Percentiles rank a stretch among this genome's conserved stretches.
Evolutionary conservation across 2,113 vertebrate species (phyloP).

Genomic region (Phocoena sinus): DNA sequence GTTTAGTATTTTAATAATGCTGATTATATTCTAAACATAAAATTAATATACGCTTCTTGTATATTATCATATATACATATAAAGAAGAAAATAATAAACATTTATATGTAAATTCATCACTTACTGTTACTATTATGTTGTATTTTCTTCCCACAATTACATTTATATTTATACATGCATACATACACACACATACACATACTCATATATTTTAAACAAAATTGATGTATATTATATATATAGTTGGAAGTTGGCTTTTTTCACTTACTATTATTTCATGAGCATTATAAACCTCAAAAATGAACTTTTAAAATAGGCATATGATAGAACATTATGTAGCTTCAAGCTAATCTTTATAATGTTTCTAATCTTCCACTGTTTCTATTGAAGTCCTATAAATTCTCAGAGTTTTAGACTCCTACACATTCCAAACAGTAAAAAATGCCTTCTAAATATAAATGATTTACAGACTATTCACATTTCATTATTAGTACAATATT

Average conservation of each 20-base stretch:
- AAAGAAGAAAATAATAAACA: neutral
- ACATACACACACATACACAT: fast-evolving
- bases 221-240: neutral
- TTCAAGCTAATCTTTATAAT: neutral
- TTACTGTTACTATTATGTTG: neutral
- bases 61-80: neutral
- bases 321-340: neutral
- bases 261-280: neutral
- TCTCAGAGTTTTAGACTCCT: conserved; percentile 42
- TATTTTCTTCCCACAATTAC: neutral
- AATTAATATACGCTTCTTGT: neutral
- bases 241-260: neutral
- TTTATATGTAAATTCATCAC: neutral
- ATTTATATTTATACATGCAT: neutral
- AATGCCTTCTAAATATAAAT: conserved; percentile 52
- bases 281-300: conserved; percentile 9
- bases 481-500: conserved; percentile 49
- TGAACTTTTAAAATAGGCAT: conserved; percentile 22
- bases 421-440: conserved; percentile 16
- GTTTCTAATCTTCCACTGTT: neutral
- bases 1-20: neutral
- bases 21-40: conserved; percentile 7
- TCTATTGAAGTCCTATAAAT: conserved; percentile 16
- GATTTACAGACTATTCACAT: conserved; percentile 42
- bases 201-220: neutral